Base-by-base conservation (phyloP, 2,113 vertebrate species). In the Ceratotherium simum region DNA sequence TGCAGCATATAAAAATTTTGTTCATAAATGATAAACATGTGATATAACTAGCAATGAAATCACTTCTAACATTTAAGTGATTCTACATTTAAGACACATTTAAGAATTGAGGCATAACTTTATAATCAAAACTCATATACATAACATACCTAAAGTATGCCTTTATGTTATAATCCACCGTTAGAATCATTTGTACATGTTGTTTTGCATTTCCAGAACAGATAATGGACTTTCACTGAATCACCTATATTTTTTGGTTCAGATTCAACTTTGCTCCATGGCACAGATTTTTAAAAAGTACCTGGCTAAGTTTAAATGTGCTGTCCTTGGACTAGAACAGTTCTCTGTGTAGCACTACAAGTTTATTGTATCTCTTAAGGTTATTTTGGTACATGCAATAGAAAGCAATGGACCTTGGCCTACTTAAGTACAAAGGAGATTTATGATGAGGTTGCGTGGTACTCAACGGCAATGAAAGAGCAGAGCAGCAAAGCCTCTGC, bases 1-100 rank as follows among this genome's bases (percentile, higher is more conserved):
- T 65, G 3, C 7, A 80, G 18, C 6, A 39, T 58, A 75, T 39
- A 83, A 51, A 88, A 42, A 51, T 83, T 80, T 75, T 80, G n/a
- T 79, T 96, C 5, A 93, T 79, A 86, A 67, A 72, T 86, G 56
- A 51, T 86, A 96, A 95, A 73, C 13, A 70, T 25, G 29, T 81
- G 12, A 46, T 73, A 21, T 54, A 82, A 70, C 3, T 23, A 83
- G 31, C 29, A 94, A 67, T 65, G 11, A 92, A 80, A 87, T 90
- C 3, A 87, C 21, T 64, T 92, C 36, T 42, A 42, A 42, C 42
- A 42, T 42, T 39, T 39, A 39, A 39, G 39, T 39, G 39, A 39
- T 39, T 39, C 42, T 42, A 42, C 42, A 42, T 42, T 42, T 42
- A 42, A 42, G 51, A 65, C 16, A 76, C 33, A 83, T 25, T 95